Base-by-base conservation (phyloP, 1,140 invertebrate genomes). In the Atta cephalotes region DNA sequence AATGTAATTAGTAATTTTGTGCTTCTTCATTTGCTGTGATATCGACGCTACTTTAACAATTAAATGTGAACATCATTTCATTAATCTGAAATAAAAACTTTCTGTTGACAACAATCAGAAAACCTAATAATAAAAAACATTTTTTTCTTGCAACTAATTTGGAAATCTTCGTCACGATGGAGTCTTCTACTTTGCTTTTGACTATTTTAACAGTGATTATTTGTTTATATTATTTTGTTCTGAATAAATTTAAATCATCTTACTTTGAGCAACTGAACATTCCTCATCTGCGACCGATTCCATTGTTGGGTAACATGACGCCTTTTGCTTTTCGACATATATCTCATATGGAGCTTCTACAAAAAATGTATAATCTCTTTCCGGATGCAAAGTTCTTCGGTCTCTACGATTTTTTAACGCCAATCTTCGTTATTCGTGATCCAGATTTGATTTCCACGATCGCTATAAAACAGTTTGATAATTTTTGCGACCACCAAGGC, bases 391-490 rank as follows among this genome's bases (percentile, higher is more conserved):
- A 78, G 3, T 90, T 88, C 7, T 85, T 72, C 18, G 88, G 88
- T 0, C 9, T 90, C 3, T 90, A 65, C 25, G 45, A 86, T 4
- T 82, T 90, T 18, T 12, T 6, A 5, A 35, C 12, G 0, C 87
- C 88, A 0, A 5, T 28, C 0, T 25, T 71, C 6, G 56, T 86
- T 9, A 70, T 89, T 6, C 88, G 87, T 1, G 88, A 89, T 39
- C 77, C 78, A 0, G 87, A 90, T 0, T 28, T 90, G 6, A 78
- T 88, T 25, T 25, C 10, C 1, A 18, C 14, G 0, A 74, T 90
- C 5, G 18, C 62, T 2, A 66, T 90, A 10, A 90, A 86, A n/a
- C 60, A 90, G 2, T 90, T 90, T 4, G 84, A 90, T 25, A 65
- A 74, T 0, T 90, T 90, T 16, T 65, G 31, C 14, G 84, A 90